These are phyloP conservation scores for Neosilurus hyrtlii DNA, from an alignment of 2,797 vertebrate species.

Conservation along the genomic window DNA sequence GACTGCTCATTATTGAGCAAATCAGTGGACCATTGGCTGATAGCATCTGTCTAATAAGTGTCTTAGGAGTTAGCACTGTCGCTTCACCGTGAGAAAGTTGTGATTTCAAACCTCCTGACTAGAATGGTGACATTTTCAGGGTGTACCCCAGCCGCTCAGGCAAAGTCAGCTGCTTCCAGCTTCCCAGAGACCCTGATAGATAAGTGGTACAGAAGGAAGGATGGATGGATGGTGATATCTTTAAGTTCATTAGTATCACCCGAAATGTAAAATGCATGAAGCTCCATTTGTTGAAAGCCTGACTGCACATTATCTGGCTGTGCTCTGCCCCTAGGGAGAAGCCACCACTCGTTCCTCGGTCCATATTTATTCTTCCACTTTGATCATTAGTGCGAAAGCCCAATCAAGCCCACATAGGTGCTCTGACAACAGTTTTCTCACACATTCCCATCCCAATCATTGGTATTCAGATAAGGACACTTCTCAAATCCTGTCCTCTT, in stretches of 20 bases:
- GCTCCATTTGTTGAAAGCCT: background rate
- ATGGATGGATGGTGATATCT: no score
- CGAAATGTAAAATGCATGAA: background rate
- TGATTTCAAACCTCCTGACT: no score
- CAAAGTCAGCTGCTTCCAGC: no score
- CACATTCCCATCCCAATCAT: slow-evolving; percentile 49
- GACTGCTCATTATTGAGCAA: background rate
- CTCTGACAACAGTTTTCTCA: slow-evolving; percentile 54
- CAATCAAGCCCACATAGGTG: slow-evolving; percentile 22
- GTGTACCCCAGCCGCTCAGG: no score
- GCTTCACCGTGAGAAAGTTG: no score
- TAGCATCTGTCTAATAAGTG: background rate
- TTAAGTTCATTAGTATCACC: background rate
- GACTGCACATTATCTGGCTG: background rate
- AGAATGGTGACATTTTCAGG: no score
- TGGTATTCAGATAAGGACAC: slow-evolving; percentile 60
- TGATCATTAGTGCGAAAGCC: background rate
- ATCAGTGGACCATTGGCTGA: background rate
- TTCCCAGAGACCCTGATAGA: no score
- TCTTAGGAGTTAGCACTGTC: no score
- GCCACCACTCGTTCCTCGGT: background rate
- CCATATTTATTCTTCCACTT: background rate
- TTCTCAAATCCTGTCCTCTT: slow-evolving; percentile 50
- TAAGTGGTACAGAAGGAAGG: no score
- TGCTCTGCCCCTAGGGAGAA: background rate